Evolutionary conservation across 2,797 vertebrate genomes (phyloP), one percentile per base, ranked within the genome.

Genomic region (Coccyzus lansbergi): DNA sequence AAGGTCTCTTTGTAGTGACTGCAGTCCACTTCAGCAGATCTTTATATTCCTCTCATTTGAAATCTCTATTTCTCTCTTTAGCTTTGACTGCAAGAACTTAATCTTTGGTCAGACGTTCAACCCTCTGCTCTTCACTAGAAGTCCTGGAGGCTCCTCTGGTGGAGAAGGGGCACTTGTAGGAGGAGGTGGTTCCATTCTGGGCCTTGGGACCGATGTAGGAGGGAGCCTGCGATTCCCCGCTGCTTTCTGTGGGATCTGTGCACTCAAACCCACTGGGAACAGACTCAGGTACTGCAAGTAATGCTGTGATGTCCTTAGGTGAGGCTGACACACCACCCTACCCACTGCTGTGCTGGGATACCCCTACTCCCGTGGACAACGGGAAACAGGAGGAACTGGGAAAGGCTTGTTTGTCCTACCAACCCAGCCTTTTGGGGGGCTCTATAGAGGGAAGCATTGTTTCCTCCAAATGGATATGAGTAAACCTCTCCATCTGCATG

Each of bases 31-130:
- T 11, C 46, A 62, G 46, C 88, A 90, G 51, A 34, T 75, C 17
- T 3, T 28, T 83, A 19, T 21, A 4, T 22, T 81, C 24, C 17
- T 52, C 59, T 93, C 34, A 65, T 59, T 63, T 91, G 18, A 29
- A 15, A 7, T 65, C 7, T 71, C 10, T 56, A 44, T 78, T 12
- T 86, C 33, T 71, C 33, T 52, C 55, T 80, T 28, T 64, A 99
- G 99, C 93, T 99, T 97, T 95, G 99, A 99, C 70, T 99, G 99
- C 97, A 96, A 98, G 83, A 99, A 99, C 80, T 97, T 98, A 15
- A 98, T 99, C 75, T 99, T 98, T 53, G 99, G 99, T 21, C 98
- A 97, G 96, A 99, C 99, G 0, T 1, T 97, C 62, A 99, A 99
- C 94, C 99, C 99, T 2, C 89, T 97, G 93, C 98, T 99, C 93